These are phyloP conservation scores for Harpagifer antarcticus DNA, from an alignment of 2,797 vertebrate genomes.

Conservation along the genomic window DNA sequence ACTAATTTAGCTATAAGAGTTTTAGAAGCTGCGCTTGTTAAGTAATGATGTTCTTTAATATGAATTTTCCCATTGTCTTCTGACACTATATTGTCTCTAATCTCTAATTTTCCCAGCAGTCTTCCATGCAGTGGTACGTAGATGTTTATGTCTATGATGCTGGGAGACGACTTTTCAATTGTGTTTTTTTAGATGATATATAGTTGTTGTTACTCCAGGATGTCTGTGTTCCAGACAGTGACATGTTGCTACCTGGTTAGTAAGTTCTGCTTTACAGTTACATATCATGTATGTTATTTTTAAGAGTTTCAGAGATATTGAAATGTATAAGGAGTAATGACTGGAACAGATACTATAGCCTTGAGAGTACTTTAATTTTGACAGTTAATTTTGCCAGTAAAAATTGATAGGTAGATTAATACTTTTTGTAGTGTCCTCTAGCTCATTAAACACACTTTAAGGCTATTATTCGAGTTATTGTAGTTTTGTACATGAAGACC, in stretches of 20 bases:
- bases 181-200: neutral
- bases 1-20: too few relatives aligned
- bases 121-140: neutral
- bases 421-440: neutral
- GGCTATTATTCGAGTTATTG: neutral
- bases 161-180: neutral
- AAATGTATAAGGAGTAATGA: neutral
- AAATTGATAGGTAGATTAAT: neutral
- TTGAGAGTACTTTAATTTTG: neutral
- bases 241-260: conserved; percentile 6
- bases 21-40: too few relatives aligned
- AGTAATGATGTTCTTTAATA: too few relatives aligned
- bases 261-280: neutral
- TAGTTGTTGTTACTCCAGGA: too few relatives aligned
- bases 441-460: neutral
- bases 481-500: too few relatives aligned
- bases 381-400: neutral
- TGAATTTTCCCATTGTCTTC: too few relatives aligned
- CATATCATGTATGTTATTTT: conserved; percentile 1
- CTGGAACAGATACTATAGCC: neutral
- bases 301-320: too few relatives aligned
- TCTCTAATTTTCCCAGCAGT: neutral
- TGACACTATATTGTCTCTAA: too few relatives aligned
- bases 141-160: neutral
- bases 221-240: neutral